Evolutionary conservation across 2,797 vertebrate species (phyloP), one percentile per base, ranked within the genome.

Genomic region (Gila robusta): DNA sequence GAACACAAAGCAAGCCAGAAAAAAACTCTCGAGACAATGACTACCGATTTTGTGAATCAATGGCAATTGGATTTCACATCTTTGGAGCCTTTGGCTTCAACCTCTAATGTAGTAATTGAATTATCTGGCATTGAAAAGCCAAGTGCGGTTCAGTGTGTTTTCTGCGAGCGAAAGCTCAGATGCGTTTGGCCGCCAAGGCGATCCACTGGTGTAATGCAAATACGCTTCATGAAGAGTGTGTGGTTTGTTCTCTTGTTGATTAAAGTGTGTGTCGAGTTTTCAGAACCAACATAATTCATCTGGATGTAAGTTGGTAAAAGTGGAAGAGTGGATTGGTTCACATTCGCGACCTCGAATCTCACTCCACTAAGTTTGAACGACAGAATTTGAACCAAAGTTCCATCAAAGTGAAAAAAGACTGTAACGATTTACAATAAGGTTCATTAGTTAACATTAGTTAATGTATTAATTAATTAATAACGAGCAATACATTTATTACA

Each of bases 51-150:
- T 39, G 79, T 44, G 83, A 92, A 94, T 95, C 93, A 91, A 94
- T 94, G 84, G 52, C 90, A 92, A 94, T 89, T 89, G 81, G 90
- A 93, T 94, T 91, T 84, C 69, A 74, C 84, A 87, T 86, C 79
- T 88, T 28, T 77, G 19, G 73, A 88, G 85, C 62, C 74, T 19
- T 80, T 71, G 79, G 85, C 87, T 79, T 79, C 69, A 86, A 81
- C 28, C 85, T 82, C 78, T 77, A 83, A 81, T 67, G 56, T 39
- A 74, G 83, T 91, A 89, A 93, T 90, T 91, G 73, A 92, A 91
- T 91, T 73, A 89, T 88, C 59, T 28, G 32, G 62, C 81, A 80
- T 85, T 88, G 56, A 88, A 32, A 80, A 64, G 88, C 11, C 76
- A 37, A 86, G 26, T 32, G 59, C 28, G 72, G 83, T 72, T 87